A percentile compares a stretch with the other conserved stretches of the same genome.
These are phyloP conservation scores for Eulithis prunata DNA, from an alignment of 2,888 invertebrate species.

Conservation along the genomic window DNA sequence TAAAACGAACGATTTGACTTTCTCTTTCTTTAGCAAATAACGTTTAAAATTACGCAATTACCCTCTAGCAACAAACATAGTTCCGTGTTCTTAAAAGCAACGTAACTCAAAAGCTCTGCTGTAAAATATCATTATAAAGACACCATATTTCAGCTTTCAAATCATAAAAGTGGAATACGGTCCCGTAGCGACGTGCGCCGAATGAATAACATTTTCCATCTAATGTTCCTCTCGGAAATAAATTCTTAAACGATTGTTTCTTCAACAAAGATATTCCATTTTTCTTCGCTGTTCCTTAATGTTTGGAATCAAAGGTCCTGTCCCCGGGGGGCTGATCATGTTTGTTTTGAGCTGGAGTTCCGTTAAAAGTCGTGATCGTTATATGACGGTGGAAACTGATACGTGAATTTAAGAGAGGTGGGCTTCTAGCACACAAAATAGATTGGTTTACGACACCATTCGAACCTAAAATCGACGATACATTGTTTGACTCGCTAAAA, in stretches of 20 bases:
- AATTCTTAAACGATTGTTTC: constrained; percentile 38
- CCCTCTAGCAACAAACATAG: too few relatives aligned
- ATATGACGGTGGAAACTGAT: background rate
- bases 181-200: constrained; percentile 14
- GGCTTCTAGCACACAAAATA: too few relatives aligned
- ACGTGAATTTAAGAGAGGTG: too few relatives aligned
- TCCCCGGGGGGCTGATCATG: constrained; percentile 26
- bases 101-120: background rate
- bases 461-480: too few relatives aligned
- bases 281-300: constrained; percentile 24
- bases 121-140: constrained; percentile 7
- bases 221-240: constrained; percentile 23
- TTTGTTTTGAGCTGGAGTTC: constrained; percentile 17
- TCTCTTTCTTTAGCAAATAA: too few relatives aligned
- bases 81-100: background rate
- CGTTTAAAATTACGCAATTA: too few relatives aligned
- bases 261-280: constrained; percentile 32
- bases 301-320: constrained; percentile 28
- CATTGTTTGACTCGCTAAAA: too few relatives aligned
- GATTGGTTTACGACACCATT: too few relatives aligned
- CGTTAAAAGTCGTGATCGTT: background rate
- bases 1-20: too few relatives aligned
- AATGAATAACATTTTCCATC: constrained; percentile 24
- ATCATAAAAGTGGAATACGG: constrained; percentile 18
- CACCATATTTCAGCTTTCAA: constrained; percentile 11